Evolutionary conservation across 1,140 invertebrate species (phyloP).

Genomic region (Cydia strobilella): DNA sequence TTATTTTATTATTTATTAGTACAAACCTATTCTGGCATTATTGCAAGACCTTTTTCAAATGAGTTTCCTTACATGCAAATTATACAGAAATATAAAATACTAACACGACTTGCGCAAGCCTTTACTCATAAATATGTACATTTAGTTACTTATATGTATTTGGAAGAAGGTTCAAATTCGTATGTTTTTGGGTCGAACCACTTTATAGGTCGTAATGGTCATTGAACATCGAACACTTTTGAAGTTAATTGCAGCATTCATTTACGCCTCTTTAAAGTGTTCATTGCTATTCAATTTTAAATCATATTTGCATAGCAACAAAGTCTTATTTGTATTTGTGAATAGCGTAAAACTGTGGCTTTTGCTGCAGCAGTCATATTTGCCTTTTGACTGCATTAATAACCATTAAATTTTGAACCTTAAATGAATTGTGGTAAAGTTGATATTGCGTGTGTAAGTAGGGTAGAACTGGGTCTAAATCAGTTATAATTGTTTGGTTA

Average conservation of each 20-base stretch:
- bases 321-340: background rate
- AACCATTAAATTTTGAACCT: background rate
- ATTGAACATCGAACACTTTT: slow-evolving; percentile 16
- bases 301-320: background rate
- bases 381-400: background rate
- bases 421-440: background rate
- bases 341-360: background rate
- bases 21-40: background rate
- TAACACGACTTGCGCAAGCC: background rate
- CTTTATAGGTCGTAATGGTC: slow-evolving; percentile 13
- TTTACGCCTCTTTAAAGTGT: background rate
- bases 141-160: background rate
- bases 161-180: background rate
- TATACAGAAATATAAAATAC: background rate
- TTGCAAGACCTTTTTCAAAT: background rate
- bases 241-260: background rate
- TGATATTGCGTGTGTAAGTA: background rate
- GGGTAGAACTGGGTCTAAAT: background rate
- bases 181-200: background rate
- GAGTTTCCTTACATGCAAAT: background rate
- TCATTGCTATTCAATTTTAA: background rate
- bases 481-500: slow-evolving; percentile 1
- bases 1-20: no score
- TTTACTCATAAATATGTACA: background rate
- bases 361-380: background rate